Base-by-base conservation (phyloP, 1,140 invertebrate species). In the Ladona fulva region DNA sequence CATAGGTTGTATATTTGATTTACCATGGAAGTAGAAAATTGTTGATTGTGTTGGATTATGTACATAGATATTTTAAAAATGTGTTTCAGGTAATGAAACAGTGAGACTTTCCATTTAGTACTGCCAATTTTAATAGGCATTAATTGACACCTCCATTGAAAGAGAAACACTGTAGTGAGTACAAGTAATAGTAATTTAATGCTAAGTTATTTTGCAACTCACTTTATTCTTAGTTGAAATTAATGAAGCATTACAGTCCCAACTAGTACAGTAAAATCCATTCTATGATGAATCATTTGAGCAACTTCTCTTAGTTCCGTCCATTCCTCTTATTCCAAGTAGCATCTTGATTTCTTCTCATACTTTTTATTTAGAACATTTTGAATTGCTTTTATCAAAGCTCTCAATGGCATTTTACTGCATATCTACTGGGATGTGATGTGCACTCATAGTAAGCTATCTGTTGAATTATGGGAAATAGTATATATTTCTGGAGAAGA, bases 111-210 rank as follows among this genome's bases (percentile, higher is more conserved):
- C n/a, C 14, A 6, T 6, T 66, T 66, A 66, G 52, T 66, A 66
- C 52, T 66, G 52, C 52, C 52, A 66, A 66, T 66, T 66, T 66
- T 66, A 66, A 66, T 66, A 66, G 52, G 52, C 52, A 66, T 66
- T 66, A 19, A 22, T 66, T 16, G 14, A 19, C 52, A 16, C 52
- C 52, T 66, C 52, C n/a, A 37, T 66, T 66, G 5, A 66, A 12
- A 66, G 52, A 19, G 3, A 66, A 66, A 66, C 14, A 19, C n/a
- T 6, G 12, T 66, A 66, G 52, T 66, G 52, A 66, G 52, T 22
- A 66, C 52, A 66, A 66, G n/a, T 22, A 66, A 16, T 66, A 37
- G 29, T 37, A 37, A 66, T 66, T 3, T 66, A 66, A 19, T 12
- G 52, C 3, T 12, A 66, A 66, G 52, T 66, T 66, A 12, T 66